Base-by-base conservation (phyloP, 2,888 invertebrate genomes). In the Andrena haemorrhoa region DNA sequence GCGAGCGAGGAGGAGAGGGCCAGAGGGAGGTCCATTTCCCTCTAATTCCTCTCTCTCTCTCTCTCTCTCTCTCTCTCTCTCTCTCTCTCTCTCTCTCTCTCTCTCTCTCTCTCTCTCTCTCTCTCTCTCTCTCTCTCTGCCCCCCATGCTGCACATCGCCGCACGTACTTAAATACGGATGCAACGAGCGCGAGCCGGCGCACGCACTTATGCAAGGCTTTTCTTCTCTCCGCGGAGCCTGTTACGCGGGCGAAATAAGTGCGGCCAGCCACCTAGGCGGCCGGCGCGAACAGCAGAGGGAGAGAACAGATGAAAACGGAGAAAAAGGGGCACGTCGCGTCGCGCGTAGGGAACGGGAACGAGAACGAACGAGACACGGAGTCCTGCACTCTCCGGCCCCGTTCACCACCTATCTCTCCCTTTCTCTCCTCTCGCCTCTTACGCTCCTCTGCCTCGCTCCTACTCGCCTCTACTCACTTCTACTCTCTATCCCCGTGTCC, bases 171-270 rank as follows among this genome's bases (percentile, higher is more conserved):
- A 78, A 72, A 77, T 75, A 80, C 82, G 79, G 71, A 82, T 68
- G 75, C 82, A 64, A 58, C 72, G 56, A 47, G 47, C 41, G 31
- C 47, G 41, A 20, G 29, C 6, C 12, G n/a, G 29, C 29, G 58
- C 56, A 64, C 78, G 31, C 72, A 29, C 72, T 64, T 69, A 69
- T 29, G 60, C 49, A 33, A 31, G 35, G 61, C 64, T 75, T 79
- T 75, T 79, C 56, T 81, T 63, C 77, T 70, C 79, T 73, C 76
- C 35, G 60, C 79, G 68, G 68, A 35, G 85, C 79, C 87, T 86
- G 86, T 88, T 88, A 90, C 83, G 84, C 86, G 84, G 86, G 88
- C 41, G 89, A 91, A 91, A 90, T 90, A 90, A 90, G 89, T 83
- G 83, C 84, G 84, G 75, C 83, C 75, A 88, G 86, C 84, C 86